phyloP scores from a whole-genome alignment of 2,113 vertebrate species.

The Fukomys damarensis region DNA sequence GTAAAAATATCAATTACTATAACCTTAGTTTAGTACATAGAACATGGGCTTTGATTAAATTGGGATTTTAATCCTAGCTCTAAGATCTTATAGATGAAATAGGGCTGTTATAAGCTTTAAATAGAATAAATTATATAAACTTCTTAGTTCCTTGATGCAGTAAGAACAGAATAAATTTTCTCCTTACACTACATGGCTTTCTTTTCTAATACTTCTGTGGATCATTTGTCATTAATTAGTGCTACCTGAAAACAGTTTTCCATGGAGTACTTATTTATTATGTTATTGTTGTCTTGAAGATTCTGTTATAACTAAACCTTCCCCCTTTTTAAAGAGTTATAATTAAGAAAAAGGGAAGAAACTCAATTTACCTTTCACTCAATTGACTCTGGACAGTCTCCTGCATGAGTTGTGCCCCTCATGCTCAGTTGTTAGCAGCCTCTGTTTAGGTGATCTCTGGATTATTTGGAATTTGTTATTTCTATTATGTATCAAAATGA shows the following conservation, averaged over 20 bases:
- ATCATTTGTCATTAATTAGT: background rate
- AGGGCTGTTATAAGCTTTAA: slow-evolving; percentile 43
- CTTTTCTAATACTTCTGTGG: background rate
- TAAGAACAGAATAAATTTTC: slow-evolving; percentile 9
- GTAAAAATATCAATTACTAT: background rate
- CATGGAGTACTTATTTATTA: background rate
- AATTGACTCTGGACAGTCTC: slow-evolving; percentile 27
- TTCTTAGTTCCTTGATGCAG: background rate
- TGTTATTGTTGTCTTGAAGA: slow-evolving; percentile 25
- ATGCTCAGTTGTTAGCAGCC: background rate
- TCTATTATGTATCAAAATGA: slow-evolving; percentile 38
- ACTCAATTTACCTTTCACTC: background rate
- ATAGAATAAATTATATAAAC: background rate
- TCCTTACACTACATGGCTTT: background rate
- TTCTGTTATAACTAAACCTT: background rate
- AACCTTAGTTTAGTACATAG: background rate
- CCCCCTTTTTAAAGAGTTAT: background rate
- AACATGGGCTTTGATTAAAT: background rate
- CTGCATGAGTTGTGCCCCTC: background rate
- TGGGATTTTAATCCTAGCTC: slow-evolving; percentile 5
- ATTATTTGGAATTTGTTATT: slow-evolving; percentile 53
- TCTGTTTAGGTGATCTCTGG: slow-evolving; percentile 32
- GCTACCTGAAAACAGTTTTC: slow-evolving; percentile 17
- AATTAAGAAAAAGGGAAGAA: slow-evolving; percentile 25
- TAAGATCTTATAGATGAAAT: background rate